Base-by-base conservation (phyloP, 2,888 invertebrate species). In the Melitaea athalia region DNA sequence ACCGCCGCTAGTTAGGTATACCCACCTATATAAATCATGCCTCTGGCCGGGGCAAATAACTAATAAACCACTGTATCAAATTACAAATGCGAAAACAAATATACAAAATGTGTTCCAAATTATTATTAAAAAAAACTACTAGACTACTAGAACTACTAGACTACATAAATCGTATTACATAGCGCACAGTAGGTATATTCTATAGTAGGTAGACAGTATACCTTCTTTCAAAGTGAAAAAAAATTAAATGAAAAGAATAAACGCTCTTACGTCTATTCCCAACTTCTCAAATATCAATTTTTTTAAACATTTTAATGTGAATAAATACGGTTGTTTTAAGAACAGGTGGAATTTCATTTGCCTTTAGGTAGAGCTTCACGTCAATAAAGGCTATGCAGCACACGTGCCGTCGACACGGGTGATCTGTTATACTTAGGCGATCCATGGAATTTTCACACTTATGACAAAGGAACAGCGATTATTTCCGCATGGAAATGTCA, bases 301-400 rank as follows among this genome's bases (percentile, higher is more conserved):
- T 24, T 80, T 85, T 85, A 83, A 82, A 83, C 83, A 85, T 84
- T 80, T 24, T 17, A 17, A 17, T 5, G 15, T 12, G 8, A 83
- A 85, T 85, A 85, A 79, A 81, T 79, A 78, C 77, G 79, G 52
- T 80, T 79, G 82, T 88, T 88, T 87, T 86, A 85, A 86, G 79
- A 85, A 84, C 87, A 88, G 88, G 90, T 89, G 87, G 86, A 85
- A 88, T 87, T 86, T 85, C 81, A 85, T 85, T 86, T 83, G 80
- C 83, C 82, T 73, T 81, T 80, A 81, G 86, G 85, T 81, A 85
- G 80, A 76, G 80, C 83, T 82, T 81, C 80, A 79, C 89, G 84
- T 87, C 89, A 90, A 91, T 91, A 91, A 88, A 89, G 85, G 85
- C 86, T 81, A 81, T 84, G 87, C 85, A 85, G 85, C 91, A 90